Evolutionary conservation across 1,140 invertebrate genomes (phyloP).

Genomic region (Nymphalis io): DNA sequence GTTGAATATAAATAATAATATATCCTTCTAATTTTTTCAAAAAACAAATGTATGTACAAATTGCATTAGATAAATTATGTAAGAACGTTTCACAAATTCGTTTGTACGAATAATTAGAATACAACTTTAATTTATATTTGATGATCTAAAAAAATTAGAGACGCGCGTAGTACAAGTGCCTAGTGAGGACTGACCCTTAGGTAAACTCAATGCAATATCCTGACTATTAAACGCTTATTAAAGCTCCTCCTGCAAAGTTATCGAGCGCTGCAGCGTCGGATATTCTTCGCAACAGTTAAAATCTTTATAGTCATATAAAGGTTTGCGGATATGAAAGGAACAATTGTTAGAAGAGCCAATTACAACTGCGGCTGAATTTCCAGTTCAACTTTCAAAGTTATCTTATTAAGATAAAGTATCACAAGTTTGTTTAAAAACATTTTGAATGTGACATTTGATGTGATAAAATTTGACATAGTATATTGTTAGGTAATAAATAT

Average conservation of each 20-base stretch:
- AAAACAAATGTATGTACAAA: no score
- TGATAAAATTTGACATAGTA: not conserved
- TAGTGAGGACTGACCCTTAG: not conserved
- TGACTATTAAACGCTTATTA: conserved; percentile 8
- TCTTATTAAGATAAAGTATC: not conserved
- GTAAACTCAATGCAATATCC: not conserved
- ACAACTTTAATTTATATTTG: no score
- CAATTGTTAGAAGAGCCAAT: not conserved
- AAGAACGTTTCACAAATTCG: no score
- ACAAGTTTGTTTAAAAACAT: not conserved
- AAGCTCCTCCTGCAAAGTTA: not conserved
- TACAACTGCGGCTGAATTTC: not conserved
- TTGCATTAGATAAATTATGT: no score
- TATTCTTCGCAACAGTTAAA: not conserved
- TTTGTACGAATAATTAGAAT: no score
- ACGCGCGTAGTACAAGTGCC: not conserved
- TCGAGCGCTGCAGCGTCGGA: not conserved
- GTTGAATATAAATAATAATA: no score
- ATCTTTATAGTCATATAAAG: not conserved
- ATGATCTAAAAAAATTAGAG: no score
- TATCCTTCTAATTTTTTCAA: no score
- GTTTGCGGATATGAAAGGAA: not conserved
- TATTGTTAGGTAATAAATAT: not conserved
- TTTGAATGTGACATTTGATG: not conserved
- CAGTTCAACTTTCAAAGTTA: not conserved